Percentiles rank a stretch among this genome's conserved stretches.
phyloP scores from a whole-genome alignment of 2,797 vertebrate genomes.

The Tinamus major region DNA sequence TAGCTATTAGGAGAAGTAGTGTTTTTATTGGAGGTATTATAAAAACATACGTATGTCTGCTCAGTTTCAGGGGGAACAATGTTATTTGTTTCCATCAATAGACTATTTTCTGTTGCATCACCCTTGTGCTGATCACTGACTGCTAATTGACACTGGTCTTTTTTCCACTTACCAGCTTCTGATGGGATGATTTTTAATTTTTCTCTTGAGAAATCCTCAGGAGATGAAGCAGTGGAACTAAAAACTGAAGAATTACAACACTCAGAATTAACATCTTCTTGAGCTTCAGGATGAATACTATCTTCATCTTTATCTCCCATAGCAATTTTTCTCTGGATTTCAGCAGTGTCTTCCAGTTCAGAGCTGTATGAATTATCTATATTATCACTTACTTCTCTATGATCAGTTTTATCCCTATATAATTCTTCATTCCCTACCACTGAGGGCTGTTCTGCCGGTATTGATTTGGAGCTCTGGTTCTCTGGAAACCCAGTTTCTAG shows the following conservation, averaged over 20 bases:
- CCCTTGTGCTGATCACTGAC: background rate
- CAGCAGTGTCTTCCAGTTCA: constrained; percentile 21
- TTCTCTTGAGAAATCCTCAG: constrained; percentile 37
- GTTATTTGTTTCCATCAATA: background rate
- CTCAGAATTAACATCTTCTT: background rate
- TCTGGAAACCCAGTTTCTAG: background rate
- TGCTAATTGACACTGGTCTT: constrained; percentile 20
- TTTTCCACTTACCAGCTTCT: constrained; percentile 39
- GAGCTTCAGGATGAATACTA: background rate
- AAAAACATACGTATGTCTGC: background rate
- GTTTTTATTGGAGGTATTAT: background rate
- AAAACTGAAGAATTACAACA: constrained; percentile 27
- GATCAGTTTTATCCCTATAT: background rate
- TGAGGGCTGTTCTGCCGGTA: background rate
- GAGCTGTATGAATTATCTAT: background rate
- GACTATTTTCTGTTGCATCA: constrained; percentile 1
- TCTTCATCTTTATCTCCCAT: background rate
- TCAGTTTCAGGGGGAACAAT: background rate
- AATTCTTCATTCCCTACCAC: background rate
- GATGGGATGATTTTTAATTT: background rate
- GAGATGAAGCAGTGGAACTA: constrained; percentile 42
- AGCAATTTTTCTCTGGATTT: background rate
- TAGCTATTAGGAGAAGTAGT: background rate
- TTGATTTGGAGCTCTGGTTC: background rate
- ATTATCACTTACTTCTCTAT: background rate